Percentiles rank a stretch among this genome's conserved stretches.
These are phyloP conservation scores for Spinus olivaceus DNA, from an alignment of 2,797 vertebrate species.

Conservation along the genomic window DNA sequence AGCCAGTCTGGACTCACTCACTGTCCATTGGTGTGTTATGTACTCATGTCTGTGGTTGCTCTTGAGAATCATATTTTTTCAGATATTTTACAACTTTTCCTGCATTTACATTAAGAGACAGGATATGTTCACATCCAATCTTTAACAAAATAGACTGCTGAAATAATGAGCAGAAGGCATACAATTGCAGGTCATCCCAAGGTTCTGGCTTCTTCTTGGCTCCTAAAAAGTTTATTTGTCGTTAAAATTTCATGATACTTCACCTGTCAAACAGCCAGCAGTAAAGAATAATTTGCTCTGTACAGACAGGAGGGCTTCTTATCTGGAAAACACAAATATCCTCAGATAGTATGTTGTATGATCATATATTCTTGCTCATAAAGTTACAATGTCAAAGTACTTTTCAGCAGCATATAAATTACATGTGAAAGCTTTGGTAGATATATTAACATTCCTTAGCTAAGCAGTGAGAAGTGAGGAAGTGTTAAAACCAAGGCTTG, in stretches of 20 bases:
- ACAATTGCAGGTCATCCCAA: neutral
- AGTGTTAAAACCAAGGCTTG: neutral
- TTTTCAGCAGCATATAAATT: neutral
- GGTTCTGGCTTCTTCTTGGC: neutral
- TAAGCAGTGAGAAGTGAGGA: neutral
- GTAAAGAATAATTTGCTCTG: neutral
- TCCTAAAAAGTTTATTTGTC: neutral
- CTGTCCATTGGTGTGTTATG: neutral
- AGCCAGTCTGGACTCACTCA: neutral
- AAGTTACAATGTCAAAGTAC: neutral
- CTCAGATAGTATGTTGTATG: neutral
- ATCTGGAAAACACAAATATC: neutral
- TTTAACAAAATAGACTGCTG: neutral
- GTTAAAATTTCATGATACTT: neutral
- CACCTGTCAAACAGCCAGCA: fast-evolving
- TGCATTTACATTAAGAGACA: neutral
- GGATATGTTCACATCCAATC: neutral
- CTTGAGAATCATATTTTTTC: neutral
- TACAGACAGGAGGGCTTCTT: neutral
- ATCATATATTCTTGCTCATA: neutral
- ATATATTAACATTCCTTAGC: neutral
- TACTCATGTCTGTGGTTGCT: neutral
- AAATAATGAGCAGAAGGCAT: neutral
- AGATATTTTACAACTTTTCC: neutral
- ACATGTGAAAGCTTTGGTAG: neutral